These are phyloP conservation scores for Pseudochaenichthys georgianus DNA, from an alignment of 2,797 vertebrate species.

Conservation along the genomic window DNA sequence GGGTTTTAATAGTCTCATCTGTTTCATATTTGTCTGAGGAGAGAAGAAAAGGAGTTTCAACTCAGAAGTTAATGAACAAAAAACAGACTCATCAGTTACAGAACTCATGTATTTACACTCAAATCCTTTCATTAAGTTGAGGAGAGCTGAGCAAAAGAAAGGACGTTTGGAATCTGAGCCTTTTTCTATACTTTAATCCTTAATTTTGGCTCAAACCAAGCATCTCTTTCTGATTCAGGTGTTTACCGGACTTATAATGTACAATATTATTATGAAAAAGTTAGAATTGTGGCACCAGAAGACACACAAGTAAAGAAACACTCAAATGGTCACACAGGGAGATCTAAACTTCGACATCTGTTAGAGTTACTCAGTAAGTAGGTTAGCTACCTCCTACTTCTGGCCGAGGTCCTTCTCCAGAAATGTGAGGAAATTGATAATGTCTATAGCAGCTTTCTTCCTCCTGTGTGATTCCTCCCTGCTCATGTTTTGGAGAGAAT, in stretches of 20 bases:
- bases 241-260: background rate
- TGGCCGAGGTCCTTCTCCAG: constrained; percentile 8
- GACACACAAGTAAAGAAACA: background rate
- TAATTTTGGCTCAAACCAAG: constrained; percentile 12
- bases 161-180: constrained; percentile 42
- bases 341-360: constrained; percentile 21
- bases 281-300: background rate
- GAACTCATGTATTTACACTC: constrained; percentile 57
- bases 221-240: background rate
- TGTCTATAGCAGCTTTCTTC: constrained; percentile 34
- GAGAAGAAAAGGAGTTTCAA: constrained; percentile 39
- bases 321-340: background rate
- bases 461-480: constrained; percentile 31
- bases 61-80: constrained; percentile 62
- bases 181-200: constrained; percentile 24
- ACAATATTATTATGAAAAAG: background rate
- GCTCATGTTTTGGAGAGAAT: constrained; percentile 46
- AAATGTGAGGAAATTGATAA: constrained; percentile 47
- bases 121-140: constrained; percentile 57
- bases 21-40: constrained; percentile 66
- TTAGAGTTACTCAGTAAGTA: constrained; percentile 39
- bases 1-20: constrained; percentile 64
- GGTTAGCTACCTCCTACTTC: constrained; percentile 32
- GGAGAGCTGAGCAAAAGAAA: constrained; percentile 30
- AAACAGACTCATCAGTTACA: constrained; percentile 58